Percentiles rank a stretch among this genome's conserved stretches.
These are phyloP conservation scores for Macropodus opercularis DNA, from an alignment of 2,797 vertebrate genomes.

Conservation along the genomic window DNA sequence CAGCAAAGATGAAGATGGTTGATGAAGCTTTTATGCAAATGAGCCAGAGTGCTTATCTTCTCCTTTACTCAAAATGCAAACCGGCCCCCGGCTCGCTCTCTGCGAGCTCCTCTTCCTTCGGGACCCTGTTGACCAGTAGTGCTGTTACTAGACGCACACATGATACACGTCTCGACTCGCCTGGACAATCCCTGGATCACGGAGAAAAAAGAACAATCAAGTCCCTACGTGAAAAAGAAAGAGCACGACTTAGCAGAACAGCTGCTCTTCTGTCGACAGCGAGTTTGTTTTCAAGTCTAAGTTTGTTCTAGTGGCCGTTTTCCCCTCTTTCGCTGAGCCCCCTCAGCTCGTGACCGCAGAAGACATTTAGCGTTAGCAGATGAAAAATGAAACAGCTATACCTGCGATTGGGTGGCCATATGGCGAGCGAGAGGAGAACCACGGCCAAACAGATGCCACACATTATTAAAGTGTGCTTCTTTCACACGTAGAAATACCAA, in stretches of 20 bases:
- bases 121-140: conserved; percentile 1
- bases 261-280: not conserved
- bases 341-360: not conserved
- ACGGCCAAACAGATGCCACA: conserved; percentile 50
- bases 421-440: conserved; percentile 37
- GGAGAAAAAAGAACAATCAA: not conserved
- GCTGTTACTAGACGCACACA: not conserved
- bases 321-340: not conserved
- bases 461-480: conserved; percentile 69
- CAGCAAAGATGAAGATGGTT: no score
- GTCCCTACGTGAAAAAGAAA: conserved; percentile 7
- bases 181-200: not conserved
- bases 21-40: conserved; percentile 29
- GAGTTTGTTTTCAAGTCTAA: not conserved
- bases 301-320: not conserved
- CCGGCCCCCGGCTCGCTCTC: not conserved
- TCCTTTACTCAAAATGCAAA: conserved; percentile 19
- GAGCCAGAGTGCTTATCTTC: not conserved
- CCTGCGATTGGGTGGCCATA: conserved; percentile 63
- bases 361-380: conserved; percentile 6
- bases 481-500: conserved; percentile 76
- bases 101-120: conserved; percentile 4
- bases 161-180: not conserved
- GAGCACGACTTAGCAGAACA: not conserved
- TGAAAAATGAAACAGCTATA: not conserved